Evolutionary conservation across 2,797 vertebrate genomes (phyloP), one percentile per base, ranked within the genome.

Genomic region (Bradypus variegatus): DNA sequence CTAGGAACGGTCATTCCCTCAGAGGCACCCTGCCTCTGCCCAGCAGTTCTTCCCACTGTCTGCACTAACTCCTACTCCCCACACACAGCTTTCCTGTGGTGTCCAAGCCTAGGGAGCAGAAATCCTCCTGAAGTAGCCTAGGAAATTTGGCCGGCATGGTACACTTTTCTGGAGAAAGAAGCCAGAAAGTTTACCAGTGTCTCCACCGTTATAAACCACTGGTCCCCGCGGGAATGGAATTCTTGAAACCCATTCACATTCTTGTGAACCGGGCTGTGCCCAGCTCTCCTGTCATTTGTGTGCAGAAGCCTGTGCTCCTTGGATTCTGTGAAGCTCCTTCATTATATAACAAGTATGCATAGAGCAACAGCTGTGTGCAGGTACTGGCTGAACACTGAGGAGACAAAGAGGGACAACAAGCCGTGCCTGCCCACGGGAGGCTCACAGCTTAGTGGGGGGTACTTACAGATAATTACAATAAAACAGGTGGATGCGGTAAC

Each of bases 251-350:
- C 8, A 70, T 36, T 38, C 53, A 79, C 33, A 84, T 81, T 90
- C 70, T 83, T 94, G 88, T 58, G 78, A 79, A 91, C 89, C n/a
- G 53, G 77, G 38, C 77, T 88, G n/a, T 75, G 60, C n/a, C 75
- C 45, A 7, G 45, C 18, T 86, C 76, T 60, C 65, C 31, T 14
- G 3, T 83, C 72, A 82, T 55, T 58, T 41, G 10, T 21, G 38
- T 58, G 11, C 11, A 65, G 77, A 80, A 83, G 33, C 23, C 21
- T 16, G 21, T 67, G 29, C 64, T 78, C 62, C 70, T 55, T n/a
- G 33, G 62, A 21, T 38, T 76, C 48, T 75, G 85, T 64, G 65
- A 85, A 65, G 91, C 21, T 70, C 5, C 50, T 41, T 80, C 48
- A 36, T 75, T 75, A 67, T 19, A 5, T 8, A 16, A 41, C 48